Percentiles rank a stretch among this genome's conserved stretches.
These are phyloP conservation scores for Cryptocephalus moraei DNA, from an alignment of 2,888 invertebrate species.

Conservation along the genomic window DNA sequence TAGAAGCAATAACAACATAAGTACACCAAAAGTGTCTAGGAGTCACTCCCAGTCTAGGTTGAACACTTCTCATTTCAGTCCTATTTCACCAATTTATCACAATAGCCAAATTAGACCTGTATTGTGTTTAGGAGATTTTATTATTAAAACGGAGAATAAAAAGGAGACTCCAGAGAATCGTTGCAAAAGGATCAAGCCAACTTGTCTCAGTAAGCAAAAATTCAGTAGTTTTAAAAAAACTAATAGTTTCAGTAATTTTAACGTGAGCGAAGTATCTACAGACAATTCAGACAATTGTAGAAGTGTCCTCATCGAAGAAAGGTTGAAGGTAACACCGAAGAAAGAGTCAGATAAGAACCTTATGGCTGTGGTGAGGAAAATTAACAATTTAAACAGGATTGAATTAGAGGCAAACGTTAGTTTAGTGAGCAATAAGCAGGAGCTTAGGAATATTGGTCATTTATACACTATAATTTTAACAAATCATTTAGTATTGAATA, in stretches of 20 bases:
- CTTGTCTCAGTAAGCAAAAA: conserved; percentile 28
- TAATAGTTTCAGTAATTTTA: conserved; percentile 28
- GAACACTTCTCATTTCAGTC: conserved; percentile 19
- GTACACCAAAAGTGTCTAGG: conserved; percentile 19
- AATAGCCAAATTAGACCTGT: conserved; percentile 14
- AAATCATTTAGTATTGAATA: conserved; percentile 52
- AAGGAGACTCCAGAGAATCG: too few relatives aligned
- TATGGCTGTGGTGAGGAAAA: background rate
- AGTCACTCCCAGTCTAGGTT: conserved; percentile 3
- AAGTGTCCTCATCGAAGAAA: conserved; percentile 20
- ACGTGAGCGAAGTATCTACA: conserved; percentile 11
- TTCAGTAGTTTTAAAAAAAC: conserved; percentile 16
- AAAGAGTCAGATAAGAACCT: conserved; percentile 6
- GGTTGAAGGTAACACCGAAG: conserved; percentile 17
- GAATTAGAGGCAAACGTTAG: conserved; percentile 37
- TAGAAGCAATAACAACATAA: conserved; percentile 3
- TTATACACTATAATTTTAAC: conserved; percentile 51
- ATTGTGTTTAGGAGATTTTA: conserved; percentile 34
- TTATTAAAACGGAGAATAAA: conserved; percentile 17
- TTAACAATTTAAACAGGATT: background rate
- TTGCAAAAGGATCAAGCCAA: conserved; percentile 43
- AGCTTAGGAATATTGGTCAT: conserved; percentile 45
- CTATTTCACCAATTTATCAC: conserved; percentile 27
- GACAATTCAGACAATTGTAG: conserved; percentile 13
- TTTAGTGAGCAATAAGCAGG: conserved; percentile 41